Evolutionary conservation across 2,888 invertebrate species (phyloP), one percentile per base, ranked within the genome.

Genomic region (Eucera pruinosa): DNA sequence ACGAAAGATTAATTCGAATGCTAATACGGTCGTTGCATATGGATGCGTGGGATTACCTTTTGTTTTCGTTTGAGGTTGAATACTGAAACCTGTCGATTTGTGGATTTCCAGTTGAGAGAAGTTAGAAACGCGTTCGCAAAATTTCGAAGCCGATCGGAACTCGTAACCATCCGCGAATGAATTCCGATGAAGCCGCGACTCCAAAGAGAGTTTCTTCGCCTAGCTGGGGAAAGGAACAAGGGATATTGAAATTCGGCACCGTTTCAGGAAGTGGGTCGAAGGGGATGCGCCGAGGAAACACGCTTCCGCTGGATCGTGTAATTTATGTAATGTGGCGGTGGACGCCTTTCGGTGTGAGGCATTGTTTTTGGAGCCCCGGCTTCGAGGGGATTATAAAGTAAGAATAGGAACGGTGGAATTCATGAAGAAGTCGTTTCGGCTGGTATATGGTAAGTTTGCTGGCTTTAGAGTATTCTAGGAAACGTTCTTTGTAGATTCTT

Each of bases 1-100:
- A n/a, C 20, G 57, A 33, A 57, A 76, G 68, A 80, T 75, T 79
- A 83, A 84, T 81, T 73, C 71, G 57, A 52, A 73, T 67, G 70
- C 68, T 76, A 81, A 81, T 78, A 55, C 20, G 33, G 18, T 27
- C 78, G 71, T 71, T 77, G 70, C 70, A 70, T 70, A 77, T 77
- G 78, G 78, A 78, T 78, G 65, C 78, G 70, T 45, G 48, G 67
- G 52, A 52, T 62, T 67, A 61, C 60, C 71, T 65, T 64, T 41
- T 47, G 41, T 50, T 52, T 58, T 39, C 33, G 41, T 25, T 3
- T 11, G 11, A 11, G 36, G 9, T 5, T 5, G 27, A 36, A n/a
- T n/a, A n/a, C 13, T 9, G 41, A n/a, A 33, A 20, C 3, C 55
- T 27, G 48, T 23, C 73, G 71, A 30, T 64, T 45, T 47, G 23